Percentiles rank a stretch among this genome's conserved stretches.
Evolutionary conservation across 2,797 vertebrate genomes (phyloP).

Genomic region (Siniperca undulata): DNA sequence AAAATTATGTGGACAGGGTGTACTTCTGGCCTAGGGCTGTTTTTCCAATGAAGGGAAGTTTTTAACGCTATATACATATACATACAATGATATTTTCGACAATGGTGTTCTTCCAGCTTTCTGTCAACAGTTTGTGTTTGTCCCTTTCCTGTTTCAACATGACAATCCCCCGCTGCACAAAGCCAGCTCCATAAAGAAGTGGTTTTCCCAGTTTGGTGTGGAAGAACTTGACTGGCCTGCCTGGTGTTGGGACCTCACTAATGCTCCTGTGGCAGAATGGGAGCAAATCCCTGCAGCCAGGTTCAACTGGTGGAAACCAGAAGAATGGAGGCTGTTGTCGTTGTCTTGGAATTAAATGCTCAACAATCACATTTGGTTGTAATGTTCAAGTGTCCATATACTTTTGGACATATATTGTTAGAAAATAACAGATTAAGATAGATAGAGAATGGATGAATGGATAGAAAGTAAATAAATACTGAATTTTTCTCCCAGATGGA

Average conservation of each 20-base stretch:
- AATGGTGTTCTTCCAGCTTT: too few relatives aligned
- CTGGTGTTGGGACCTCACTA: not conserved
- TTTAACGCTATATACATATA: not conserved
- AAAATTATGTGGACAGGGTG: not conserved
- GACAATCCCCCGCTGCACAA: accelerated
- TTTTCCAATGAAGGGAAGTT: not conserved
- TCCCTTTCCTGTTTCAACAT: not conserved
- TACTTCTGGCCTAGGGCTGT: not conserved
- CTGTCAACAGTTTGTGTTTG: not conserved
- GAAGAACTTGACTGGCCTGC: not conserved
- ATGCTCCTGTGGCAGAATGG: not conserved
- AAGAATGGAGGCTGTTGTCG: not conserved
- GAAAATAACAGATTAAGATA: not conserved
- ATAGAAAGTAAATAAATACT: not conserved
- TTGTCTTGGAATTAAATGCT: not conserved
- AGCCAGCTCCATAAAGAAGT: not conserved
- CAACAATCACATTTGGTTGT: too few relatives aligned
- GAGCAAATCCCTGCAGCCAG: not conserved
- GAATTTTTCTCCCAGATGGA: not conserved
- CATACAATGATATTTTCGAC: too few relatives aligned
- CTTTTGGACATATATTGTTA: not conserved
- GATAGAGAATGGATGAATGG: not conserved
- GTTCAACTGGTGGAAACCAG: not conserved
- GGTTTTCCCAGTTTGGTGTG: not conserved
- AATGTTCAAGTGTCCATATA: not conserved